A percentile compares a stretch with the other conserved stretches of the same genome.
phyloP scores from a whole-genome alignment of 1,140 invertebrate genomes.

The Temnothorax curvispinosus region DNA sequence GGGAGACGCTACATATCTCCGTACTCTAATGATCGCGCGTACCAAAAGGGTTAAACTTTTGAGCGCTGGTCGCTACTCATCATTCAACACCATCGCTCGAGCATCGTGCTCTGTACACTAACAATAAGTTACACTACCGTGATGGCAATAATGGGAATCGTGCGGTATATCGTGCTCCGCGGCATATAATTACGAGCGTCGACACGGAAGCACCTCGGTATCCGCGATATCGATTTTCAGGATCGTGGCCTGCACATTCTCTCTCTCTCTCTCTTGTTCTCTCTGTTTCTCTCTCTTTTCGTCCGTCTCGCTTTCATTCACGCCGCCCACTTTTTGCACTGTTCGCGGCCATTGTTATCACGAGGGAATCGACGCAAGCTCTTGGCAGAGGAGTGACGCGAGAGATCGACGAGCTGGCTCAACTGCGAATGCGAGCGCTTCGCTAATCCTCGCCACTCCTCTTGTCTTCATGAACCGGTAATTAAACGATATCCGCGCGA shows the following conservation, averaged over 20 bases:
- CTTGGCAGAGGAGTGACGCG: slow-evolving; percentile 45
- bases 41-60: slow-evolving; percentile 19
- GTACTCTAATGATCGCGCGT: not conserved
- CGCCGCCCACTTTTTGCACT: slow-evolving; percentile 29
- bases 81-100: slow-evolving; percentile 64
- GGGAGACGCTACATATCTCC: not conserved
- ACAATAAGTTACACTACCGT: slow-evolving; percentile 63
- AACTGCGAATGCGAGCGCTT: slow-evolving; percentile 36
- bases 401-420: slow-evolving; percentile 43
- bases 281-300: not conserved
- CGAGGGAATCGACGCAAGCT: slow-evolving; percentile 44
- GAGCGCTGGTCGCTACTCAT: slow-evolving; percentile 57
- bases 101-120: slow-evolving; percentile 61
- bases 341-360: slow-evolving; percentile 57
- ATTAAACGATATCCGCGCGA: slow-evolving; percentile 32
- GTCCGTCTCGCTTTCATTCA: not conserved
- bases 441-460: slow-evolving; percentile 38
- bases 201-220: slow-evolving; percentile 70
- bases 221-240: slow-evolving; percentile 70
- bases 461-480: slow-evolving; percentile 31
- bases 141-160: slow-evolving; percentile 64
- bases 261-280: not conserved
- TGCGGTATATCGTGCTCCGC: slow-evolving; percentile 53
- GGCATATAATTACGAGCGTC: slow-evolving; percentile 70
- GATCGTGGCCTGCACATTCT: slow-evolving; percentile 60